Base-by-base conservation (phyloP, 2,888 invertebrate species). In the Scaptomyza cyrtandrae region DNA sequence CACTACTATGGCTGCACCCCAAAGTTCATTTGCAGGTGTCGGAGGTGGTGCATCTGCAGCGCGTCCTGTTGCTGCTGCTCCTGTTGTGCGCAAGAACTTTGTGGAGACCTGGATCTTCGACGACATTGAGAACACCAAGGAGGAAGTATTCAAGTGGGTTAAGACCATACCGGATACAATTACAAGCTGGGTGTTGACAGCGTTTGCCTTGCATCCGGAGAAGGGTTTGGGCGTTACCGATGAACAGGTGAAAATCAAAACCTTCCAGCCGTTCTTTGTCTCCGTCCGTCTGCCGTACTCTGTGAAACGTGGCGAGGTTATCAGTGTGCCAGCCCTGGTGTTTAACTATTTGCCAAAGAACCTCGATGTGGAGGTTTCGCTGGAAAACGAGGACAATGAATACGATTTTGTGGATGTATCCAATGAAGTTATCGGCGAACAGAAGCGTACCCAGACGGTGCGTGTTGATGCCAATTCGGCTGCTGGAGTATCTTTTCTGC, bases 241-340 rank as follows among this genome's bases (percentile, higher is more conserved):
- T 14, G 93, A 94, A 0, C 93, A 95, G 4, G 93, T 94, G 70
- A 94, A 94, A 94, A 93, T 94, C 45, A 94, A 94, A 90, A 96
- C 96, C 0, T 96, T 96, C 92, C 95, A 96, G 81, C 95, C 96
- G 3, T 97, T 99, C 92, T 96, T 97, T 78, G 94, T 98, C 50
- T 95, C 95, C 4, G 93, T 98, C 16, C 96, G 97, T 88, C 92
- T 98, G 58, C 99, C 99, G 0, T 96, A 96, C 82, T 95, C 96
- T 0, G 95, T 99, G n/a, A 96, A 97, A 80, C 94, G 96, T 66
- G 98, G 97, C 16, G 99, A 99, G 93, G 95, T 96, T 16, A 93
- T 99, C 54, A 96, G 96, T 0, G 94, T 98, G 45, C 96, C 98
- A 44, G 95, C 97, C 6, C 95, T 97, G 11, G 94, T 98, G 10